These are phyloP conservation scores for Leucoma salicis DNA, from an alignment of 2,888 invertebrate species.

Conservation along the genomic window DNA sequence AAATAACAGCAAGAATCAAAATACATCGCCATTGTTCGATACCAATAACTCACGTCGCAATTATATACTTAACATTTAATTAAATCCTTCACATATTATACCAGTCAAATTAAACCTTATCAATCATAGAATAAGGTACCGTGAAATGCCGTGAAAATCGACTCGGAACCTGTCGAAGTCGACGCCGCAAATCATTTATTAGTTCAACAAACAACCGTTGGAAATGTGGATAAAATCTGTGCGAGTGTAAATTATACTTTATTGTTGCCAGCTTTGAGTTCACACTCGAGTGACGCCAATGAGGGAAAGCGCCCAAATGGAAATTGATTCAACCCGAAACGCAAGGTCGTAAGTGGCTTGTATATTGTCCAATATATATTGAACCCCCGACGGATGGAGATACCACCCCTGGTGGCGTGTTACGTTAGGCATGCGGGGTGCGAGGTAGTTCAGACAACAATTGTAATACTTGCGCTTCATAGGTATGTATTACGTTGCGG, in stretches of 20 bases:
- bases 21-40: constrained; percentile 31
- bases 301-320: constrained; percentile 56
- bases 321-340: constrained; percentile 72
- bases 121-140: constrained; percentile 35
- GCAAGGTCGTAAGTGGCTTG: constrained; percentile 58
- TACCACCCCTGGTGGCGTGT: constrained; percentile 37
- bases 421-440: constrained; percentile 26
- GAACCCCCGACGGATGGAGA: constrained; percentile 43
- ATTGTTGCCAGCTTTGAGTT: constrained; percentile 41
- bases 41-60: constrained; percentile 27
- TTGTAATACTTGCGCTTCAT: constrained; percentile 44
- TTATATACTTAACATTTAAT: constrained; percentile 53
- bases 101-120: constrained; percentile 39
- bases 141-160: constrained; percentile 42
- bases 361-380: constrained; percentile 27
- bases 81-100: constrained; percentile 50
- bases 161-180: constrained; percentile 42
- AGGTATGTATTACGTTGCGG: constrained; percentile 53
- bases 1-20: constrained; percentile 29
- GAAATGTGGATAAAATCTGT: constrained; percentile 50
- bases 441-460: constrained; percentile 38
- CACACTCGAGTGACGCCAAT: constrained; percentile 41
- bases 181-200: constrained; percentile 73
- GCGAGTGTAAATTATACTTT: constrained; percentile 58
- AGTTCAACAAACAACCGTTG: constrained; percentile 68